phyloP scores from a whole-genome alignment of 1,140 invertebrate species.

The Subanguina moxae region DNA sequence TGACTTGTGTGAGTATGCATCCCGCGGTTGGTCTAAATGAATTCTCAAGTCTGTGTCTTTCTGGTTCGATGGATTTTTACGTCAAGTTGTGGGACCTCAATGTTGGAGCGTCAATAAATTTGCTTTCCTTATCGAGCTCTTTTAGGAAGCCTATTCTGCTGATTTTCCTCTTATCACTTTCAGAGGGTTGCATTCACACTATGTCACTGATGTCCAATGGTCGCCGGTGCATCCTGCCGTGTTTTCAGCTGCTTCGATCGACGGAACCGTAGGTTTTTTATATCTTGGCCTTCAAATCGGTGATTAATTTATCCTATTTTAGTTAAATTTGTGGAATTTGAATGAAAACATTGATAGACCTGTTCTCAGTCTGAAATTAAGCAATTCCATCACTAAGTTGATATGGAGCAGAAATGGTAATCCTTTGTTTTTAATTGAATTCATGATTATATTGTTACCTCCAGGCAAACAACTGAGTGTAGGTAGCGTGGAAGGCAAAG shows the following conservation, averaged over 20 bases:
- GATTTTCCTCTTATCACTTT: constrained; percentile 16
- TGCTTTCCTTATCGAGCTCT: not conserved
- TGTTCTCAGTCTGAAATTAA: constrained; percentile 28
- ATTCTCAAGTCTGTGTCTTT: constrained; percentile 91
- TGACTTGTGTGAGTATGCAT: constrained; percentile 58
- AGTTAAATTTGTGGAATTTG: constrained; percentile 48
- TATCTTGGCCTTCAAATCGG: not conserved
- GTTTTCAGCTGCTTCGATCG: constrained; percentile 82
- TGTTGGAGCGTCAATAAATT: constrained; percentile 58
- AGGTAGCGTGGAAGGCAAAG: constrained; percentile 26
- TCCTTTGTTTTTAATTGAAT: constrained; percentile 1
- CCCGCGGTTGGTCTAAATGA: constrained; percentile 68
- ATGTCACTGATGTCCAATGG: constrained; percentile 94
- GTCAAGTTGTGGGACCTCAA: constrained; percentile 95
- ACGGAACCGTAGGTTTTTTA: constrained; percentile 76
- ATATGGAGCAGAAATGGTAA: constrained; percentile 37
- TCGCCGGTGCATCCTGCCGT: constrained; percentile 93
- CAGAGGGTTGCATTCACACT: constrained; percentile 79
- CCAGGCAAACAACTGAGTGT: constrained; percentile 40
- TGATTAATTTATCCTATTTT: constrained; percentile 10
- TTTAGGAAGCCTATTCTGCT: not conserved
- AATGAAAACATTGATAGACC: constrained; percentile 39
- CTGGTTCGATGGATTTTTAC: constrained; percentile 97
- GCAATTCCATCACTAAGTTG: constrained; percentile 21
- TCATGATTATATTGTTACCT: not conserved